phyloP scores from a whole-genome alignment of 2,797 vertebrate genomes.

The Parambassis ranga region DNA sequence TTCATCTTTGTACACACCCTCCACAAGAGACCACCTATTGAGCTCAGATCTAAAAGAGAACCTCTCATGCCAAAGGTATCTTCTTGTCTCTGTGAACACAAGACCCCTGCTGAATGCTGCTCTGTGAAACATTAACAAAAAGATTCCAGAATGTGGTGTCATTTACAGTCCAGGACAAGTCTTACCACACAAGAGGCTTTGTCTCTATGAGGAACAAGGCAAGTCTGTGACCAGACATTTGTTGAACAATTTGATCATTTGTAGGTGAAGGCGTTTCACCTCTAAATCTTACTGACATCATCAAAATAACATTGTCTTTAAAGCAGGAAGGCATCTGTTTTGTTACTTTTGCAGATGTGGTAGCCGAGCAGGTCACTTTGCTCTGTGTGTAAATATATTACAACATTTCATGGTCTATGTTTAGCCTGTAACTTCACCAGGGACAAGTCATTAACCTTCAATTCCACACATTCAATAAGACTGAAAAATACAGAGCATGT shows the following conservation, averaged over 20 bases:
- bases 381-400: background rate
- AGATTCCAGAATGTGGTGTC: conserved; percentile 45
- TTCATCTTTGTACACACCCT: conserved; percentile 3
- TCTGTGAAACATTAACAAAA: conserved; percentile 61
- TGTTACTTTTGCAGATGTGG: background rate
- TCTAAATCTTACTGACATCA: background rate
- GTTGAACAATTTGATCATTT: background rate
- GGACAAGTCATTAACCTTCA: conserved; percentile 47
- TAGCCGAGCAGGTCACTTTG: background rate
- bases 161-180: conserved; percentile 52
- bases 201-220: conserved; percentile 19
- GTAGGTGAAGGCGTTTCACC: background rate
- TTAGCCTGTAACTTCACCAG: conserved; percentile 30
- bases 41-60: background rate
- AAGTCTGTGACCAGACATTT: background rate
- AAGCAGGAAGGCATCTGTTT: background rate
- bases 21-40: conserved; percentile 8
- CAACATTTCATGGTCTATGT: background rate
- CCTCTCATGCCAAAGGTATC: conserved; percentile 57
- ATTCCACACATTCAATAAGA: conserved; percentile 10
- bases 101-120: conserved; percentile 29
- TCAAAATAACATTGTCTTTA: background rate
- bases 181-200: conserved; percentile 47
- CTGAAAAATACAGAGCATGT: conserved; percentile 12
- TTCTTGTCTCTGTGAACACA: conserved; percentile 42